Base-by-base conservation (phyloP, 1,140 invertebrate genomes). In the Brachionus sp. region DNA sequence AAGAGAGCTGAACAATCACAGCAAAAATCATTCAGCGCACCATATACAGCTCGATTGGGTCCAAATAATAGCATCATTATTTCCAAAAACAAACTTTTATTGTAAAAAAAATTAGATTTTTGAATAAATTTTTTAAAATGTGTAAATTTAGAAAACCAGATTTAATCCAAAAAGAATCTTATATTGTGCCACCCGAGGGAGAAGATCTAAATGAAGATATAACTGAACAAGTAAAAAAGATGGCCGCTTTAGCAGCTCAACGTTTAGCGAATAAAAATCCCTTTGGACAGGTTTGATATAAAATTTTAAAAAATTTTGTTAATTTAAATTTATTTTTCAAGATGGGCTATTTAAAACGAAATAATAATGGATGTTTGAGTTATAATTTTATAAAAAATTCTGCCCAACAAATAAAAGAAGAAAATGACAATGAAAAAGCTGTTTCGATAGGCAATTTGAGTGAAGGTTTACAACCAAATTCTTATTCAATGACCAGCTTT, bases 391-490 rank as follows among this genome's bases (percentile, higher is more conserved):
- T 97, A 12, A 93, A 94, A 33, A 42, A 83, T 64, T 19, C 42
- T 23, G 75, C 66, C 66, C 68, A 53, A 33, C 84, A 86, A 75
- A 64, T 84, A 64, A 25, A 75, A 66, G 19, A 77, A 13, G 25
- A 83, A 19, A 13, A 84, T 68, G 4, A 7, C 33, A 87, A 85
- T 62, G 88, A 89, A 84, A 91, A 92, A 84, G 93, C 95, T 0
- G 92, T 97, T 0, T 93, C 93, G 1, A 90, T 98, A 7, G 96
- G 95, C 2, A 91, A 92, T 84, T 88, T 92, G 16, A 86, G 94
- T 62, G 95, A 95, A 0, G 95, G 95, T 88, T 89, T 98, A 4
- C 91, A 91, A 12, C 92, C 95, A 84, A 96, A 95, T 16, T 93
- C 93, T 39, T 90, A 91, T 3, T 88, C 90, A 82, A 86, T 93